Conservation (phyloP, 1,140 invertebrate species). For the Bursaphelenchus mucronatus region DNA sequence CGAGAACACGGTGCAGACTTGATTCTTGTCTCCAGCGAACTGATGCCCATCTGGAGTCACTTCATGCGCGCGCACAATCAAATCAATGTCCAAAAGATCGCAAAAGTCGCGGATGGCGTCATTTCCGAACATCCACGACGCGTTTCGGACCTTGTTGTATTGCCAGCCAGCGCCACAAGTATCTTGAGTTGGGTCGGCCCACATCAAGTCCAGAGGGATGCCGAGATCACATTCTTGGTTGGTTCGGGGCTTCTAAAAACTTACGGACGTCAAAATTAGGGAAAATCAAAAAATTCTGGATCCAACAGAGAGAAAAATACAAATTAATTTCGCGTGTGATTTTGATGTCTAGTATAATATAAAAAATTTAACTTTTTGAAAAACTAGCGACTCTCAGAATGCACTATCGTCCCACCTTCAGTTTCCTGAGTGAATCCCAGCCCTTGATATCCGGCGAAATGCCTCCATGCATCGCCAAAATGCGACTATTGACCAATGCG, state of each 20-base stretch:
- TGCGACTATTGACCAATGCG: slow-evolving; percentile 80
- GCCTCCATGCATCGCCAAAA: slow-evolving; percentile 79
- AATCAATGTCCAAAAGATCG: slow-evolving; percentile 22
- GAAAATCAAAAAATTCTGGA: background rate
- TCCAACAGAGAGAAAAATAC: slow-evolving; percentile 9
- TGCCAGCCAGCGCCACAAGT: slow-evolving; percentile 63
- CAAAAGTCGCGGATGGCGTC: slow-evolving; percentile 31
- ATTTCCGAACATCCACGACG: slow-evolving; percentile 33
- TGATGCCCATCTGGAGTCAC: slow-evolving; percentile 96
- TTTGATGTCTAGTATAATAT: slow-evolving; percentile 68
- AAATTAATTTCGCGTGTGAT: slow-evolving; percentile 61
- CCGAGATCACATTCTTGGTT: slow-evolving; percentile 64
- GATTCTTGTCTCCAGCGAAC: slow-evolving; percentile 86
- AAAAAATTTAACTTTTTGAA: slow-evolving; percentile 65
- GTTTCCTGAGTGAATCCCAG: slow-evolving; percentile 65
- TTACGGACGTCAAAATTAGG: background rate
- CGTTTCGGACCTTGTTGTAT: slow-evolving; percentile 30
- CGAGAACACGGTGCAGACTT: slow-evolving; percentile 90
- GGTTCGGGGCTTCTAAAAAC: slow-evolving; percentile 32
- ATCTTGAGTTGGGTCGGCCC: slow-evolving; percentile 63
- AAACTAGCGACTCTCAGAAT: background rate
- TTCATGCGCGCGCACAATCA: slow-evolving; percentile 62
- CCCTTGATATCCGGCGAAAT: slow-evolving; percentile 65
- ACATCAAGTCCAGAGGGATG: slow-evolving; percentile 67
- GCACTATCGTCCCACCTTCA: slow-evolving; percentile 64